These are phyloP conservation scores for Marmota flaviventris DNA, from an alignment of 2,113 vertebrate genomes.

Conservation along the genomic window DNA sequence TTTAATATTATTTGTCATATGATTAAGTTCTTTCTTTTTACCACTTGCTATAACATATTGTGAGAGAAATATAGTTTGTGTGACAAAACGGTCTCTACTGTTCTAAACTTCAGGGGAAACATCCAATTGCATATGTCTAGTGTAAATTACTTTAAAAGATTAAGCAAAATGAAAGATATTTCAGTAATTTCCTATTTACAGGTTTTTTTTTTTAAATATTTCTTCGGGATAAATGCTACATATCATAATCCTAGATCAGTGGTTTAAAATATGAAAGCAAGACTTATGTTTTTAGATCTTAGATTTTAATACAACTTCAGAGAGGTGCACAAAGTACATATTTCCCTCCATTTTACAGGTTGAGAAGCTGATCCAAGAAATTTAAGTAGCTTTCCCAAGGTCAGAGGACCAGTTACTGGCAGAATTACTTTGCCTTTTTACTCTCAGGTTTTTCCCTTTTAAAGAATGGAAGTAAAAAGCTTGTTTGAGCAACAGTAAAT, in stretches of 20 bases:
- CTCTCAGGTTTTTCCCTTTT: not conserved
- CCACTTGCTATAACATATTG: not conserved
- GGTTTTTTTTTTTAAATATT: not conserved
- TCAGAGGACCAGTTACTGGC: not conserved
- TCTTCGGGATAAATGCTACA: not conserved
- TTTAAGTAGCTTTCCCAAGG: not conserved
- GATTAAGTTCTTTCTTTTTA: not conserved
- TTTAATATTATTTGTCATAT: not conserved
- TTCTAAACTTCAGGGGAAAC: not conserved
- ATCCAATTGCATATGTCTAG: not conserved
- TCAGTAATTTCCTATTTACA: not conserved
- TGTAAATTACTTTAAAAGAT: not conserved
- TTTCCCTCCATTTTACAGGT: not conserved
- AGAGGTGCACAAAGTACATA: not conserved
- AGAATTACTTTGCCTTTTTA: not conserved
- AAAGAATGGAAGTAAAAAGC: not conserved
- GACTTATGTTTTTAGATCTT: not conserved
- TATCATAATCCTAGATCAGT: not conserved
- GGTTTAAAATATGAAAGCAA: not conserved
- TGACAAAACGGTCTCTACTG: not conserved
- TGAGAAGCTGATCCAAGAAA: not conserved
- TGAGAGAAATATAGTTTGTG: not conserved
- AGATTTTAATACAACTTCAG: constrained; percentile 33
- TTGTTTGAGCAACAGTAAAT: not conserved
- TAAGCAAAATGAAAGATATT: not conserved